phyloP scores from a whole-genome alignment of 1,140 invertebrate genomes.

The Homalodisca vitripennis region DNA sequence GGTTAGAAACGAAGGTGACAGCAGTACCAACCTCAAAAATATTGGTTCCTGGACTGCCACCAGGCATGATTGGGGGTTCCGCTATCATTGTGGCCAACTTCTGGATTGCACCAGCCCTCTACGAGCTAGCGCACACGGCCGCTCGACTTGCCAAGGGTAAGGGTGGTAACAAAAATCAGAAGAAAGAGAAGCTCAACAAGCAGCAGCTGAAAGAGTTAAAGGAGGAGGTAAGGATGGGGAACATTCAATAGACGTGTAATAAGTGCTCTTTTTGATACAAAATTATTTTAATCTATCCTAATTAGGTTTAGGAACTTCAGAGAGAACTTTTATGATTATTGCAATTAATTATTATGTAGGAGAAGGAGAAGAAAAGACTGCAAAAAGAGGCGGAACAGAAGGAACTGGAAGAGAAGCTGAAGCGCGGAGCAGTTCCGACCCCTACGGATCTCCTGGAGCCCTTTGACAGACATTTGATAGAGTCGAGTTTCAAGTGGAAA shows the following conservation, averaged over 20 bases:
- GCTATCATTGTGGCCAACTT: constrained; percentile 13
- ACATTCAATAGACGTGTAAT: no score
- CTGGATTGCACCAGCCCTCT: constrained; percentile 13
- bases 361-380: constrained; percentile 19
- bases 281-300: no score
- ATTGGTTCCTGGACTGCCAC: constrained; percentile 7
- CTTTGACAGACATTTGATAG: neutral
- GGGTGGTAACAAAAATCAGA: neutral
- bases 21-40: neutral
- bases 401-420: constrained; percentile 31
- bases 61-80: constrained; percentile 7
- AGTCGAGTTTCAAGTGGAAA: neutral
- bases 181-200: constrained; percentile 22
- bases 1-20: neutral
- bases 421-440: constrained; percentile 10
- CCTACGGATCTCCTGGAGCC: constrained; percentile 11
- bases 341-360: neutral
- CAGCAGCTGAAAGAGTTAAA: constrained; percentile 28
- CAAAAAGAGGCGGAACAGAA: constrained; percentile 36
- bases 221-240: constrained; percentile 10
- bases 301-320: no score
- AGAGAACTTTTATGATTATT: no score
- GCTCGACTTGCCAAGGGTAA: constrained; percentile 6
- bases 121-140: constrained; percentile 6
- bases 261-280: no score